These are phyloP conservation scores for Cataglyphis albicans DNA, from an alignment of 2,888 invertebrate genomes.

Conservation along the genomic window DNA sequence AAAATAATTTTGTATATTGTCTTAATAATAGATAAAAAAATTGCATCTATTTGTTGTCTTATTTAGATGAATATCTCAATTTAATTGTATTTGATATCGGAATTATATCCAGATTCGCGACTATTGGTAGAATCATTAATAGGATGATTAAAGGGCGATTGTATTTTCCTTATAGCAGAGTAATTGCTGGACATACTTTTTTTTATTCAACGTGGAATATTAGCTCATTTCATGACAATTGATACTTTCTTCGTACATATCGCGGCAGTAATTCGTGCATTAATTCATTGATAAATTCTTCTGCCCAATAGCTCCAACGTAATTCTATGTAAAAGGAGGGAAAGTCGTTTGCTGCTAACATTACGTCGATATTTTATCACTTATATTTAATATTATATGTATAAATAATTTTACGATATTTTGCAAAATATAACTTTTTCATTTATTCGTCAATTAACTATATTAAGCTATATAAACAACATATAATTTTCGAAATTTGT, in stretches of 20 bases:
- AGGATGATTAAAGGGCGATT: conserved; percentile 63
- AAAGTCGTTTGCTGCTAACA: conserved; percentile 45
- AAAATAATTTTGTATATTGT: not conserved
- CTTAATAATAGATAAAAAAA: not conserved
- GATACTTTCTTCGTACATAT: conserved; percentile 16
- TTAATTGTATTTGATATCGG: not conserved
- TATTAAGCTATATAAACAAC: not conserved
- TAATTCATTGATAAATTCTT: conserved; percentile 63
- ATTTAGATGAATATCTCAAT: conserved; percentile 1
- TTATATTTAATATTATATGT: conserved; percentile 23
- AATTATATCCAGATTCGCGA: conserved; percentile 48
- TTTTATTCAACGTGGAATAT: conserved; percentile 35
- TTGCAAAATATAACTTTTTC: conserved; percentile 19
- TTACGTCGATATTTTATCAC: conserved; percentile 33
- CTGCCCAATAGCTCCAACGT: conserved; percentile 45
- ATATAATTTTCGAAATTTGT: not conserved
- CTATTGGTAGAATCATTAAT: conserved; percentile 62
- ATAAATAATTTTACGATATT: conserved; percentile 21
- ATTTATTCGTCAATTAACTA: not conserved
- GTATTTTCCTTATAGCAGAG: conserved; percentile 51
- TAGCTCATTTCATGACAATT: conserved; percentile 51
- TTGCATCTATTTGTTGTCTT: not conserved
- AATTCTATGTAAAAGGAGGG: conserved; percentile 35
- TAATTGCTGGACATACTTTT: conserved; percentile 51
- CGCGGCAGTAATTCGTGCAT: conserved; percentile 48